Base-by-base conservation (phyloP, 2,797 vertebrate genomes). In the Dromococcyx pavoninus region DNA sequence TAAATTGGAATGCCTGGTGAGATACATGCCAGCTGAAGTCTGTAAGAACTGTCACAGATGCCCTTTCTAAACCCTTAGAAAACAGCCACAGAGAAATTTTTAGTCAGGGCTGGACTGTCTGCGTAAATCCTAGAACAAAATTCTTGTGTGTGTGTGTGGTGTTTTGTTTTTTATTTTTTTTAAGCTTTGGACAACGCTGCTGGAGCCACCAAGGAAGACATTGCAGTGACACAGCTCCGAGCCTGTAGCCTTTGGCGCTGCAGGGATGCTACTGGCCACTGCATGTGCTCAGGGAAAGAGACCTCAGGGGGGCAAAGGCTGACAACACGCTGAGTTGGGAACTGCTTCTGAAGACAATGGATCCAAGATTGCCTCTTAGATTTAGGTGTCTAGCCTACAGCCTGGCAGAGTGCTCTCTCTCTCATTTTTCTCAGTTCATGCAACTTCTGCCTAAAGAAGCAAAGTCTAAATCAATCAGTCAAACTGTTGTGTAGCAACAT, bases 251-350 rank as follows among this genome's bases (percentile, higher is more conserved):
- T 60, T 37, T 67, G 35, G 22, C 28, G 21, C 5, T 8, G 6
- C 30, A 22, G 33, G n/a, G 61, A 21, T 61, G 37, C 25, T 65
- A 51, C 0, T 3, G 30, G 23, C 46, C 58, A 11, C 35, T 10
- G 28, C 0, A 1, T 11, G 15, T 13, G 32, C 56, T 51, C 30
- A 44, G 11, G 5, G 37, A 22, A 50, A 53, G 25, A 48, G 60
- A 11, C 43, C 15, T 44, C 46, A 4, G 0, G 0, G 28, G 23
- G 64, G 5, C 12, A 39, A 51, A 88, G 43, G 27, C 21, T 23
- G 17, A 3, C 57, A 28, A 6, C 17, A 8, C 0, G 0, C 0
- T 3, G 17, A 56, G 22, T 1, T 1, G 4, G 35, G 48, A 67
- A n/a, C 19, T 56, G 24, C 25, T 73, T 41, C 50, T 76, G 53